Evolutionary conservation across 2,888 invertebrate species (phyloP).

Genomic region (Pollenia labialis): DNA sequence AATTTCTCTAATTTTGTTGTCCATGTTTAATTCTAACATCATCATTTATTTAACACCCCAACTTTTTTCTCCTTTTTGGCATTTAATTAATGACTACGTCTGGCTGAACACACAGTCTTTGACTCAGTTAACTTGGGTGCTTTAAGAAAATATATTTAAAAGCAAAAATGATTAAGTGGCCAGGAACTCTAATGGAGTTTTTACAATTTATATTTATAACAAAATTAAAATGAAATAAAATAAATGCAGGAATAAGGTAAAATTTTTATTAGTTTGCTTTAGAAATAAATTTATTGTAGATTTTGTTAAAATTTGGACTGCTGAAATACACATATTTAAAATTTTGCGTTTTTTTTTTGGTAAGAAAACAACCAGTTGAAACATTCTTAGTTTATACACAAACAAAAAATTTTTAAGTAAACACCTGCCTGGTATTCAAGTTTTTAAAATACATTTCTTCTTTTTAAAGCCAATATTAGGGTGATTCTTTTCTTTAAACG

Average conservation of each 20-base stretch:
- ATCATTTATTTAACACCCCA: constrained; percentile 65
- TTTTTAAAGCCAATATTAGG: not conserved
- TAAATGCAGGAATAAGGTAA: not conserved
- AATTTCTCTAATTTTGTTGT: not conserved
- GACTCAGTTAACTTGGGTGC: not conserved
- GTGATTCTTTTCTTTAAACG: not conserved
- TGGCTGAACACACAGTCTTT: constrained; percentile 23
- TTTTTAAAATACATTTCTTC: constrained; percentile 19
- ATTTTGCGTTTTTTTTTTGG: not conserved
- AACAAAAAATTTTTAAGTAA: not conserved
- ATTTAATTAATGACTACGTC: constrained; percentile 62
- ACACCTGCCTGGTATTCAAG: constrained; percentile 32
- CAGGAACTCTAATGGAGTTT: constrained; percentile 46
- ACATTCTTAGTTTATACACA: not conserved
- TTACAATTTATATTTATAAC: constrained; percentile 33
- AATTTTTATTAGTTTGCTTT: not conserved
- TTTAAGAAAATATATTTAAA: constrained; percentile 1
- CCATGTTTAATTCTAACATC: constrained; percentile 14
- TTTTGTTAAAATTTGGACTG: not conserved
- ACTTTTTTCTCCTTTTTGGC: constrained; percentile 17
- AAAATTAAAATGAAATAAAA: not conserved
- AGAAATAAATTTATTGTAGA: not conserved
- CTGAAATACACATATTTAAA: too few relatives aligned
- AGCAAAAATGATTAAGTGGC: constrained; percentile 42
- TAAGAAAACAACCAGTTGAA: not conserved